Percentiles rank a stretch among this genome's conserved stretches.
Conservation (phyloP, 2,113 vertebrate species). For the Melanostigma gelatinosum region DNA sequence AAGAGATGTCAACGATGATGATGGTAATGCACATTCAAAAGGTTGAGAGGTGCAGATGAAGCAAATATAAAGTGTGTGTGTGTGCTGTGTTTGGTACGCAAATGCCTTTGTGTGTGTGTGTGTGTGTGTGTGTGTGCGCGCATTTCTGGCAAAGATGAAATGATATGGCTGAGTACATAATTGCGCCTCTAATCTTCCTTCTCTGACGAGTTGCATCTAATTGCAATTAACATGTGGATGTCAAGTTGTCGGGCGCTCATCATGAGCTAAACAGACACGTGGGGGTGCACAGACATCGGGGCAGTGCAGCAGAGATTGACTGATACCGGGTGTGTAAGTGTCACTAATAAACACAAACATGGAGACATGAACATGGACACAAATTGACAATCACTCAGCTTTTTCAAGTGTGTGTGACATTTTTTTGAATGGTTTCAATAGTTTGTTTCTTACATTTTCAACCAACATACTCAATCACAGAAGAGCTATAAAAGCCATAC, state of each 20-base stretch:
- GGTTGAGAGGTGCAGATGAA: neutral
- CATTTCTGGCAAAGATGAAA: conserved; percentile 17
- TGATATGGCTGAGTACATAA: conserved; percentile 39
- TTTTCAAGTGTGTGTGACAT: neutral
- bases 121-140: neutral
- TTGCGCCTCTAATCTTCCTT: conserved; percentile 12
- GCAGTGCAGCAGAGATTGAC: neutral
- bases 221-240: conserved; percentile 35
- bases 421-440: neutral
- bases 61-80: neutral
- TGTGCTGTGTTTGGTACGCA: neutral
- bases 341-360: neutral
- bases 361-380: neutral
- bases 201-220: conserved; percentile 19
- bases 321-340: neutral
- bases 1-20: neutral
- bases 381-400: neutral
- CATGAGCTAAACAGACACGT: neutral
- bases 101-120: neutral
- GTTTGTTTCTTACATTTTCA: neutral
- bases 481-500: neutral
- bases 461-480: neutral
- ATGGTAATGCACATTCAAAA: neutral
- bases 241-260: conserved; percentile 1
- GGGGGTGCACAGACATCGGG: conserved; percentile 3